Base-by-base conservation (phyloP, 2,113 vertebrate genomes). In the Scalopus aquaticus region DNA sequence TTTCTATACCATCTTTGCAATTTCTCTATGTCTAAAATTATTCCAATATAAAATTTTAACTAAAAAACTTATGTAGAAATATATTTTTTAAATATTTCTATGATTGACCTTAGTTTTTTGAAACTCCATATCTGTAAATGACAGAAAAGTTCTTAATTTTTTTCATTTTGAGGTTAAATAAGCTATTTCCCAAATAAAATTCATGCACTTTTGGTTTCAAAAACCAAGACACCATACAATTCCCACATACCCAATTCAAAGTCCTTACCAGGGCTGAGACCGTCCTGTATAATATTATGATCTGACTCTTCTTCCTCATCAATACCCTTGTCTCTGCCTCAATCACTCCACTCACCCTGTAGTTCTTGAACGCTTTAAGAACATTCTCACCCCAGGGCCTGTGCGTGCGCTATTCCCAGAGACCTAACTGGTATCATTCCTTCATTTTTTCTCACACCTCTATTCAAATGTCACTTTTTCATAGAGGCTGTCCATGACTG, bases 1-100 rank as follows among this genome's bases (percentile, higher is more conserved):
- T 88, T 62, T 93, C 39, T 46, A 13, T 20, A 65, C 28, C 46
- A 90, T 51, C 69, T 86, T 67, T 93, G 26, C n/a, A 65, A 64
- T 54, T 73, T 67, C 60, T 65, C 46, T 54, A 4, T 32, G 39
- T 82, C 11, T 73, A 69, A 86, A 90, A 26, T 83, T 60, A 51
- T 73, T 64, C 74, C 12, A 64, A 69, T 69, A 54, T 69, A n/a
- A 54, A 58, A 60, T 3, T 37, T 70, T 39, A 26, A 32, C 15
- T 30, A 1, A 32, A 30, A 32, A 87, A 42, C 24, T 92, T 60
- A 86, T 74, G 30, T 13, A 94, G 28, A 76, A 37, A 89, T 88
- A 9, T 54, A 78, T 72, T 54, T 32, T 69, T 84, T 86, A 65
- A 79, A 37, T 64, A 69, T 62, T 60, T 88, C 46, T 88, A 1